Base-by-base conservation (phyloP, 2,888 invertebrate species). In the Heliconius erato region DNA sequence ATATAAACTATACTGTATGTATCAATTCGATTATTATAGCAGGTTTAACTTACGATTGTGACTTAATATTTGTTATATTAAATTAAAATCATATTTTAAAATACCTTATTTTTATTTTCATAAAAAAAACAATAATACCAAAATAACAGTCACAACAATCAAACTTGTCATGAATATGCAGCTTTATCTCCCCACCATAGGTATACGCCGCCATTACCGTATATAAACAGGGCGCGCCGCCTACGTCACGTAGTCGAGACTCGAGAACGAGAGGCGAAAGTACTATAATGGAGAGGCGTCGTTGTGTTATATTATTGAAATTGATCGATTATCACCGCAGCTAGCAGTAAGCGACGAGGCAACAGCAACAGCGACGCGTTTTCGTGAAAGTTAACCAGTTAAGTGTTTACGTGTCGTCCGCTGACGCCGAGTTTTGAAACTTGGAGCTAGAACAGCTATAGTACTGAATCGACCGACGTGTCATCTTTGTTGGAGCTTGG, bases 391-490 rank as follows among this genome's bases (percentile, higher is more conserved):
- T 94, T 89, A 91, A 92, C 90, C 89, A 91, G 92, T 92, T 90
- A 88, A 93, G 94, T 93, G 95, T 94, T 95, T 94, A 94, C 95
- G 95, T 94, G 95, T 95, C 95, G 95, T 94, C 95, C 92, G 26
- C n/a, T 26, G 28, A 28, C 67, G 89, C 89, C n/a, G 63, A 92
- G 90, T 63, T 54, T 63, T 63, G 63, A n/a, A 63, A 63, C 63
- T 63, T 63, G 63, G 63, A 23, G n/a, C 63, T 63, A 63, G 54
- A 23, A 54, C 54, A 54, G 54, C 54, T 54, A 54, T 54, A 54
- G 54, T 54, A 54, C 54, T 54, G 54, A 54, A 63, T 23, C 63
- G n/a, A 63, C 54, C n/a, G 63, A 63, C 63, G 63, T 63, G 63
- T 63, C 63, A 63, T n/a, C n/a, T 63, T 63, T 63, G 63, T 63